Evolutionary conservation across 2,113 vertebrate genomes (phyloP).

Genomic region (Tetrax tetrax): DNA sequence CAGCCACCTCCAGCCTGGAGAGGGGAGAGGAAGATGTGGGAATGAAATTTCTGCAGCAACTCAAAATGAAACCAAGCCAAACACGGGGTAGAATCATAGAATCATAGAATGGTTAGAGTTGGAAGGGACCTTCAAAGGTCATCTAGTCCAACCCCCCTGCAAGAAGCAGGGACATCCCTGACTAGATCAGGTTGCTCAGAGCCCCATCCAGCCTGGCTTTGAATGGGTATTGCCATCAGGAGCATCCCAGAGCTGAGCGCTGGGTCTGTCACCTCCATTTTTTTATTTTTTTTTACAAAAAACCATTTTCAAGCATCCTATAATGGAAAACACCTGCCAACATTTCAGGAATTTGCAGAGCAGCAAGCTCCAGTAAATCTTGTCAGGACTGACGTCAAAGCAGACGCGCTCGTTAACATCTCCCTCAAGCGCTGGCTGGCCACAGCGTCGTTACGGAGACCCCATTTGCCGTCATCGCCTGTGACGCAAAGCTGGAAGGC

Average conservation of each 20-base stretch:
- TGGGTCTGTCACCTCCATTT: accelerated
- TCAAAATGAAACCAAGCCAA: neutral
- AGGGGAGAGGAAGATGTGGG: no score
- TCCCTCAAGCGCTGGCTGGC: slow-evolving; percentile 44
- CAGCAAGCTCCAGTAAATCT: slow-evolving; percentile 63
- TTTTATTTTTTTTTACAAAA: neutral
- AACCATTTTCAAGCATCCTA: neutral
- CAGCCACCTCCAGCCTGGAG: no score
- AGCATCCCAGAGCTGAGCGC: neutral
- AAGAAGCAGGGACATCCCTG: no score
- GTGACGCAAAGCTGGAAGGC: neutral
- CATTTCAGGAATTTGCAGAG: slow-evolving; percentile 59
- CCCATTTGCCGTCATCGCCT: slow-evolving; percentile 46
- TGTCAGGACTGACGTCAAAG: slow-evolving; percentile 68
- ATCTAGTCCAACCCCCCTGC: no score
- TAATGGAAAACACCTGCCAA: neutral
- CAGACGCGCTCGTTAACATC: slow-evolving; percentile 50
- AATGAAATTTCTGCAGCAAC: no score
- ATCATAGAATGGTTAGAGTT: no score
- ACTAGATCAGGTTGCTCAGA: no score
- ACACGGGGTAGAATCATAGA: no score
- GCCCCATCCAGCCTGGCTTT: no score
- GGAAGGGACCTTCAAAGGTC: no score
- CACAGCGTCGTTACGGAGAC: slow-evolving; percentile 21
- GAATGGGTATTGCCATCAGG: no score